These are phyloP conservation scores for Cephalopachus bancanus DNA, from an alignment of 2,797 vertebrate species.

Conservation along the genomic window DNA sequence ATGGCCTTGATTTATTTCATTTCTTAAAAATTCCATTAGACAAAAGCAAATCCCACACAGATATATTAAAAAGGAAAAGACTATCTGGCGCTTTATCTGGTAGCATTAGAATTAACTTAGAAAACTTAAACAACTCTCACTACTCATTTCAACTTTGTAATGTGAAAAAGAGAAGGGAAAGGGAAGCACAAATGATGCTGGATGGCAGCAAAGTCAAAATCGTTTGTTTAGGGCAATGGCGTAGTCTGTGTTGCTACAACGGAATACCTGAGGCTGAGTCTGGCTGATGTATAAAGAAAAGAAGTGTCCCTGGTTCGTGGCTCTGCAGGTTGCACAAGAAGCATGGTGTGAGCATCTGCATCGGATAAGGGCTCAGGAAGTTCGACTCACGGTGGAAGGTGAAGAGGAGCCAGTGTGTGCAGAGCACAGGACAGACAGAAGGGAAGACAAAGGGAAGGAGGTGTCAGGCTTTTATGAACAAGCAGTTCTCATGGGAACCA, in stretches of 20 bases:
- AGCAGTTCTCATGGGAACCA: background rate
- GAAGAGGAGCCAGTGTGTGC: background rate
- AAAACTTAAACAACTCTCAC: background rate
- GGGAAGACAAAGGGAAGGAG: background rate
- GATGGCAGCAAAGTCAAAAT: background rate
- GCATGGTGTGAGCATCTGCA: background rate
- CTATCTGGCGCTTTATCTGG: background rate
- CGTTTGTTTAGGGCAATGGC: background rate
- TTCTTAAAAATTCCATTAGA: slow-evolving; percentile 5
- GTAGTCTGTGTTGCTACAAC: background rate
- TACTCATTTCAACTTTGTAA: background rate
- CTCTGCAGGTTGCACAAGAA: background rate
- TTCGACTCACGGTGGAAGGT: background rate
- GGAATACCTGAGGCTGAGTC: background rate
- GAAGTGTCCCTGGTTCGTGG: background rate
- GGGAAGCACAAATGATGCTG: background rate
- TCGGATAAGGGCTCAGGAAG: background rate
- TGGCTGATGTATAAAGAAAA: background rate
- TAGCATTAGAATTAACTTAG: slow-evolving; percentile 15
- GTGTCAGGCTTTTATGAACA: background rate
- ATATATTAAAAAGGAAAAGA: background rate
- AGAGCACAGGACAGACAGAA: background rate
- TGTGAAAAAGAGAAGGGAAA: background rate
- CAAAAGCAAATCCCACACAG: background rate
- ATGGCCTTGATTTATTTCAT: background rate